Evolutionary conservation across 2,113 vertebrate genomes (phyloP), one percentile per base, ranked within the genome.

Genomic region (Corydoras maculifer): DNA sequence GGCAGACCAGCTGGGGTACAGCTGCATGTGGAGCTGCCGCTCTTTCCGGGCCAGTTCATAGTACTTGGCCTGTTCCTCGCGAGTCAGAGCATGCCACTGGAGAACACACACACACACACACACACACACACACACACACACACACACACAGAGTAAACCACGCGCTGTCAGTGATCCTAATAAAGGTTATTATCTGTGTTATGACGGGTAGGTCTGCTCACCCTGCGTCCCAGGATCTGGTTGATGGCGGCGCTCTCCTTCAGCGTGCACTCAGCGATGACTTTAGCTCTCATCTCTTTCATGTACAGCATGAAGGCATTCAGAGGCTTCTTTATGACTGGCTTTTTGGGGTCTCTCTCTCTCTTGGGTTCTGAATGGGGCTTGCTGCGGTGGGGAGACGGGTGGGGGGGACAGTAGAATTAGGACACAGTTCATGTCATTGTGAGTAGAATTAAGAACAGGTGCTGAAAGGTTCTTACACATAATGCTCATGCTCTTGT

Each of bases 301-400:
- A 99, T 99, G 88, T 98, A 99, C 59, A 99, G 91, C 97, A 99
- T 99, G 86, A 99, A 99, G 74, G 97, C 97, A 0, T 99, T 99
- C 80, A 99, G 87, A 9, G 97, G 97, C 78, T 99, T 99, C 91
- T 99, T 99, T 84, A 99, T 99, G 64, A 96, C 94, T 8, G 97
- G 94, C 83, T 99, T 99, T 89, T 99, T 99, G 62, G 91, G 91
- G 85, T 99, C 97, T 82, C 95, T 97, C 85, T 99, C 96, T 73
- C 90, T 87, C 82, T 98, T 99, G 79, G 90, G 86, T 81, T 98
- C 96, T 78, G 88, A 79, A 4, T 96, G 94, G 15, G 87, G 90
- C 85, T 99, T 99, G 86, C 96, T 99, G 85, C 48, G 50, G 35
- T 13, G 43, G 54, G 49, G 49, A 9, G 11, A 51, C 1, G 11